Percentiles rank a stretch among this genome's conserved stretches.
Evolutionary conservation across 2,797 vertebrate species (phyloP).

Genomic region (Chelon labrosus): DNA sequence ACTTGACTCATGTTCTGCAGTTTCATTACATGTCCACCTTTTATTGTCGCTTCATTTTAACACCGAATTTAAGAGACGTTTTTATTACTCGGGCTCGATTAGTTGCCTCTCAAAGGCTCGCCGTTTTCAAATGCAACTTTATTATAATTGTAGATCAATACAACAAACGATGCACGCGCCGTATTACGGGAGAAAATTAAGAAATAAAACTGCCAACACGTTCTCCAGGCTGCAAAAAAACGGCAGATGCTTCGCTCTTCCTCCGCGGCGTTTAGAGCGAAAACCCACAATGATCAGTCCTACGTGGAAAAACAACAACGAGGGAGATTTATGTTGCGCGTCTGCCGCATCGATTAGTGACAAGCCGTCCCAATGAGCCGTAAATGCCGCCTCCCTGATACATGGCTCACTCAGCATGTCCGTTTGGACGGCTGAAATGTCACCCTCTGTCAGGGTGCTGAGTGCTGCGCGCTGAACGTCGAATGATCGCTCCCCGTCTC

Average conservation of each 20-base stretch:
- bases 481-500: constrained; percentile 42
- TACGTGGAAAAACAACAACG: constrained; percentile 57
- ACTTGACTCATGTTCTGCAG: constrained; percentile 5
- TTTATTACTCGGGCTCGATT: constrained; percentile 23
- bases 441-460: constrained; percentile 55
- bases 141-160: constrained; percentile 40
- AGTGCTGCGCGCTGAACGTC: constrained; percentile 50
- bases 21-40: background rate
- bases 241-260: constrained; percentile 41
- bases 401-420: constrained; percentile 62
- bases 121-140: constrained; percentile 35
- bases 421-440: constrained; percentile 69
- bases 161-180: constrained; percentile 2
- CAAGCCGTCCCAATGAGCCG: constrained; percentile 67
- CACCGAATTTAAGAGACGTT: constrained; percentile 24
- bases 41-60: constrained; percentile 15
- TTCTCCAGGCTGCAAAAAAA: constrained; percentile 24
- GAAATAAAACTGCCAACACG: constrained; percentile 5
- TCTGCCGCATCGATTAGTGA: constrained; percentile 66
- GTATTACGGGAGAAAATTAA: constrained; percentile 1
- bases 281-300: constrained; percentile 48
- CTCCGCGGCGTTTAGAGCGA: constrained; percentile 20
- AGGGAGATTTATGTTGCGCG: constrained; percentile 67
- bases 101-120: constrained; percentile 1
- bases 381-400: constrained; percentile 65